phyloP scores from a whole-genome alignment of 2,888 invertebrate genomes.

The Atethmia centrago region DNA sequence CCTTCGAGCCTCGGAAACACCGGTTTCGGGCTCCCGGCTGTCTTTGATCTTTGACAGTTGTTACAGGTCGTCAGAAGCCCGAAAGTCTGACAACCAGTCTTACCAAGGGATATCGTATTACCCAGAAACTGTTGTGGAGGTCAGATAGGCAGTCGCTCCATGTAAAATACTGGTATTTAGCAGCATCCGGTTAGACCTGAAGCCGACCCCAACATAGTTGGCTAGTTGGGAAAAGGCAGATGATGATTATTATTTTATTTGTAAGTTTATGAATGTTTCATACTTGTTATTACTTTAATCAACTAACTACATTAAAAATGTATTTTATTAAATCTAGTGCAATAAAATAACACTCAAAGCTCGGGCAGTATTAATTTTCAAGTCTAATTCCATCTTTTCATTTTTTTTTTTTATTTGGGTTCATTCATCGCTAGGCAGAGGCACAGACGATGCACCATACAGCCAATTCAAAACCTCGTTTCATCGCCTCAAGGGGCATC shows the following conservation, averaged over 20 bases:
- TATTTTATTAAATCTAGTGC: slow-evolving; percentile 10
- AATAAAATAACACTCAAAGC: slow-evolving; percentile 6
- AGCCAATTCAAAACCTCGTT: slow-evolving; percentile 44
- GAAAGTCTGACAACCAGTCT: no score
- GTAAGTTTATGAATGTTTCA: neutral
- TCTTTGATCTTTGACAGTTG: no score
- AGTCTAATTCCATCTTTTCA: neutral
- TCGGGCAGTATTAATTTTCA: neutral
- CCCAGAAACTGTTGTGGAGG: no score
- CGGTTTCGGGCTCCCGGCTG: no score
- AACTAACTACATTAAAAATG: neutral
- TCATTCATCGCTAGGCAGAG: slow-evolving; percentile 35
- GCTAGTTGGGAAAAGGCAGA: no score
- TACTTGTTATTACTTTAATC: neutral
- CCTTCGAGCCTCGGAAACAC: no score
- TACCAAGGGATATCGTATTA: no score
- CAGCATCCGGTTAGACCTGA: no score
- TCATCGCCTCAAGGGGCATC: slow-evolving; percentile 56
- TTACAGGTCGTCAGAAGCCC: no score
- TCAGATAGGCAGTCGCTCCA: no score
- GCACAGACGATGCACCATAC: slow-evolving; percentile 25
- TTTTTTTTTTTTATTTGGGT: slow-evolving; percentile 39
- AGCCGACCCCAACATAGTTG: no score
- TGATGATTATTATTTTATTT: slow-evolving; percentile 13
- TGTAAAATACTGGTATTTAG: no score